Evolutionary conservation across 2,888 invertebrate species (phyloP), one percentile per base, ranked within the genome.

Genomic region (Chalcis sispes): DNA sequence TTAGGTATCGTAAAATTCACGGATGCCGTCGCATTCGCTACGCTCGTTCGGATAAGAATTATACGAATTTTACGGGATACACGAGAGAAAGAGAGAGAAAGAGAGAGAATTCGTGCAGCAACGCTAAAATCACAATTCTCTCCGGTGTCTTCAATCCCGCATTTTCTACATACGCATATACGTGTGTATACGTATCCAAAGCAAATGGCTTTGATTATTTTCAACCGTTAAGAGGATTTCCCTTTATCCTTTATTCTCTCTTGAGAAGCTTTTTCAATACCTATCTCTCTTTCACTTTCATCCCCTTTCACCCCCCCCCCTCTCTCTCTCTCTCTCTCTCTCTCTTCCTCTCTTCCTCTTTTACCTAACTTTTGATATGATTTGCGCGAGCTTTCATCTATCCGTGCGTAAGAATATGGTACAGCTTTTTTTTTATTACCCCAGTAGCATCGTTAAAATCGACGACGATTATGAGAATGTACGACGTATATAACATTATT

Each of bases 1-100:
- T 76, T 76, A 72, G 72, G 75, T 75, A 75, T 75, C 75, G 75
- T 75, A 75, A 75, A 75, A 75, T 71, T 75, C 71, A 40, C 64
- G 64, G 64, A 69, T 75, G 69, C 75, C 66, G 25, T 61, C 46
- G 65, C 32, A 50, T 59, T 52, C 59, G 59, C 46, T 52, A 59
- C 65, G 71, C 70, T 75, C n/a, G n/a, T n/a, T n/a, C n/a, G n/a
- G n/a, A n/a, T n/a, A n/a, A n/a, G n/a, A n/a, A n/a, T n/a, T n/a
- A n/a, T 74, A 74, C 67, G 65, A 65, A 58, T 58, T 65, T 54
- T 42, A 20, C 52, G 50, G 32, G 52, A 61, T n/a, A n/a, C n/a
- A n/a, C 46, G 42, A 48, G n/a, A n/a, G n/a, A n/a, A n/a, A n/a
- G n/a, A n/a, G n/a, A n/a, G n/a, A n/a, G n/a, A n/a, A n/a, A n/a